Conservation (phyloP, 2,888 invertebrate genomes). For the Machimus rusticus region DNA sequence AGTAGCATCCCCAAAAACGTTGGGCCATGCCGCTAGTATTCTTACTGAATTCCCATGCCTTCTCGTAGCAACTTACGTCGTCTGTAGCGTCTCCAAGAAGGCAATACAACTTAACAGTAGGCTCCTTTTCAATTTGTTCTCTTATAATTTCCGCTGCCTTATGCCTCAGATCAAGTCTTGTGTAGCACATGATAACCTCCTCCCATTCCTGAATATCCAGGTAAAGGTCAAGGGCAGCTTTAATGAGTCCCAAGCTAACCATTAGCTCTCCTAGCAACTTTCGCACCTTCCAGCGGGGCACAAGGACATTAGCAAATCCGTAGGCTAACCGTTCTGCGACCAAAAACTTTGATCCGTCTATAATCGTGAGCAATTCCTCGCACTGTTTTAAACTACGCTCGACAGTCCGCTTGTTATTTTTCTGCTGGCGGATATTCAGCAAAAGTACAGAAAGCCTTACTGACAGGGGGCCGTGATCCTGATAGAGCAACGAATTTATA, state of each 20-base stretch:
- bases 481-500: constrained; percentile 70
- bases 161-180: constrained; percentile 80
- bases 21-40: constrained; percentile 84
- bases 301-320: constrained; percentile 76
- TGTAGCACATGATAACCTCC: constrained; percentile 91
- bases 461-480: constrained; percentile 77
- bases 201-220: constrained; percentile 85
- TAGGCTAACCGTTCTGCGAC: constrained; percentile 65
- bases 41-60: constrained; percentile 90
- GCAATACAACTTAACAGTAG: constrained; percentile 88
- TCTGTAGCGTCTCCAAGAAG: constrained; percentile 88
- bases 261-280: constrained; percentile 80
- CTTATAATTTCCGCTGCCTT: constrained; percentile 91
- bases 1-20: constrained; percentile 85
- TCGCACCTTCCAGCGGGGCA: constrained; percentile 80
- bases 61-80: constrained; percentile 80
- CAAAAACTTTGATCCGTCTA: constrained; percentile 54
- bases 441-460: constrained; percentile 78
- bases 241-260: constrained; percentile 81
- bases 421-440: constrained; percentile 79
- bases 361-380: constrained; percentile 75
- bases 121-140: constrained; percentile 78
- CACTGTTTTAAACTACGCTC: constrained; percentile 89
- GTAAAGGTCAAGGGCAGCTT: constrained; percentile 83
- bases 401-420: constrained; percentile 78